Base-by-base conservation (phyloP, 1,140 invertebrate genomes). In the Rhopalosiphum padi region DNA sequence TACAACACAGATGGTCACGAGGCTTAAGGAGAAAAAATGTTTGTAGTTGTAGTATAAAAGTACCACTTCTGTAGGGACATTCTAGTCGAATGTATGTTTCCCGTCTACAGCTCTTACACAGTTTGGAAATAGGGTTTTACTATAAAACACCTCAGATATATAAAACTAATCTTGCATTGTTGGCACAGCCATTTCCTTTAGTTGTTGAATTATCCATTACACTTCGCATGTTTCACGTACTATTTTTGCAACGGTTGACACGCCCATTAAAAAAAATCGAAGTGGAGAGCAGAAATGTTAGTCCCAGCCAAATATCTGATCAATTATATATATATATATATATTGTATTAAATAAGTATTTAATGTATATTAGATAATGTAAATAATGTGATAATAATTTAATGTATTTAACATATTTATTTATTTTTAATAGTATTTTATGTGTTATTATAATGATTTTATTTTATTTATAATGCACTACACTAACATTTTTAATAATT, bases 31-130 rank as follows among this genome's bases (percentile, higher is more conserved):
- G 30, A 30, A 51, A 88, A 88, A 88, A 48, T 88, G 41, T n/a
- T 88, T 51, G 86, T 88, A 88, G 30, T 88, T 88, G 43, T 46
- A 88, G 25, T 88, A 88, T 48, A 46, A 48, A 43, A 30, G 86
- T 46, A 46, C 86, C 86, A 88, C 46, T 88, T 18, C 46, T 51
- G 11, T 6, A 25, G 41, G 91, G 77, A 48, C 91, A 83, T 93
- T 93, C 43, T 25, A 94, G 90, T 21, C 93, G 46, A 25, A 94
- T 91, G 68, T 91, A 48, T 94, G 82, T 87, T 93, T 93, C 30
- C 93, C 93, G 55, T 93, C 93, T 35, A 93, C 86, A n/a, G 86
- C 86, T 22, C 86, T 46, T 6, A 88, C 25, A 22, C 41, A 46
- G 30, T 88, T 88, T 21, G 86, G 86, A 51, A 88, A 88, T 48